A percentile compares a stretch with the other conserved stretches of the same genome.
These are phyloP conservation scores for Diarsia brunnea DNA, from an alignment of 2,888 invertebrate genomes.

Conservation along the genomic window DNA sequence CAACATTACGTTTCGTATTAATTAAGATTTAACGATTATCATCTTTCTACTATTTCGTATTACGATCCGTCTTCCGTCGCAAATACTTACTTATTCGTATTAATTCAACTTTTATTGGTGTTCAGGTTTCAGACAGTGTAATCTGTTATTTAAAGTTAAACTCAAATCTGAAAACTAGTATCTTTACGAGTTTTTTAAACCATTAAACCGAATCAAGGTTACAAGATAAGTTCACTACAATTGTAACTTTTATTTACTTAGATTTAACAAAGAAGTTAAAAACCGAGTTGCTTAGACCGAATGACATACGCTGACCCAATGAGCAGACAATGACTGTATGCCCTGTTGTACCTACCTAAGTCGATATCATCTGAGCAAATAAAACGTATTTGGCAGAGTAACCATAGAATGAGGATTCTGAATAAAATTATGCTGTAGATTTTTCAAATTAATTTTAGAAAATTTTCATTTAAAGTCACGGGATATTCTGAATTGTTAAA, in stretches of 20 bases:
- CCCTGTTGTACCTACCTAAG: slow-evolving; percentile 56
- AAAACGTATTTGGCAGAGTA: slow-evolving; percentile 29
- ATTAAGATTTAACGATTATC: not conserved
- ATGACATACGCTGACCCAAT: slow-evolving; percentile 55
- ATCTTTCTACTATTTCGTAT: slow-evolving; percentile 12
- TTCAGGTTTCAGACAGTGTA: slow-evolving; percentile 13
- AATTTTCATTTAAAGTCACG: not conserved
- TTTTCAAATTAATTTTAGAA: not conserved
- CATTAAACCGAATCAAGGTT: slow-evolving; percentile 44
- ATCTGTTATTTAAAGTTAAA: slow-evolving; percentile 36
- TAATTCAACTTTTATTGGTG: not conserved
- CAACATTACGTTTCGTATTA: slow-evolving; percentile 10
- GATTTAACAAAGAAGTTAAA: slow-evolving; percentile 31
- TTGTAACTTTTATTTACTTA: slow-evolving; percentile 32
- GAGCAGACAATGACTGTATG: slow-evolving; percentile 60
- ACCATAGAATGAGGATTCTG: slow-evolving; percentile 6
- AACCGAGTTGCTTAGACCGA: slow-evolving; percentile 26
- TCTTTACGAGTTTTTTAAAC: slow-evolving; percentile 47
- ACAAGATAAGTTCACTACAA: slow-evolving; percentile 40
- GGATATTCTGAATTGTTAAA: not conserved
- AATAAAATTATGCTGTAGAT: not conserved
- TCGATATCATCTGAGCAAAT: slow-evolving; percentile 59
- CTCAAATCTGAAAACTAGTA: slow-evolving; percentile 16
- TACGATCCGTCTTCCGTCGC: not conserved
- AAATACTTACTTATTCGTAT: not conserved